Conservation (phyloP, 2,797 vertebrate genomes). For the Alosa sapidissima region DNA sequence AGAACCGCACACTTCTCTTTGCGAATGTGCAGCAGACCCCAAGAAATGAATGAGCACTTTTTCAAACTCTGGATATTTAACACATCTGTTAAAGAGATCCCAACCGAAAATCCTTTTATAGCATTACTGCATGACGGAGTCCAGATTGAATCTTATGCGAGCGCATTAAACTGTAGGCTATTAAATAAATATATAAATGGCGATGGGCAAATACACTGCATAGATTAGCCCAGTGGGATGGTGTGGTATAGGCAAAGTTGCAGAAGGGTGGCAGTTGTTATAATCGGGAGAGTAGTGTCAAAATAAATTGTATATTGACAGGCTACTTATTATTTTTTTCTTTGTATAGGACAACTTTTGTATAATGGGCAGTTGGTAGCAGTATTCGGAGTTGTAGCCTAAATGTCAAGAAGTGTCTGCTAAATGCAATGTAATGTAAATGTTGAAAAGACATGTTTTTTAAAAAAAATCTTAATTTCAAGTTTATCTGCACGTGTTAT, state of each 20-base stretch:
- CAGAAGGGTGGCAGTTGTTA: neutral
- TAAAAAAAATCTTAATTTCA: too few species aligned
- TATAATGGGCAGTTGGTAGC: too few species aligned
- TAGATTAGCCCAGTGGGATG: neutral
- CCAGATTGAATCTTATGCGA: slow-evolving; percentile 77
- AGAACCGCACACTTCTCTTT: slow-evolving; percentile 86
- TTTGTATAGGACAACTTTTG: too few species aligned
- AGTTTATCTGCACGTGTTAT: too few species aligned
- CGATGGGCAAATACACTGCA: slow-evolving; percentile 20
- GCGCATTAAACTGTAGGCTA: slow-evolving; percentile 30
- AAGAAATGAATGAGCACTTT: slow-evolving; percentile 79
- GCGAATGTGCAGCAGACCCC: slow-evolving; percentile 67
- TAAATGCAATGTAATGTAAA: too few species aligned
- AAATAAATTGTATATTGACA: too few species aligned
- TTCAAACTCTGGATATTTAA: slow-evolving; percentile 85
- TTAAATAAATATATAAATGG: slow-evolving; percentile 43
- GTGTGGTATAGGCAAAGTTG: neutral
- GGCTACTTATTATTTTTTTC: too few species aligned
- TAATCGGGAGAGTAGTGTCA: too few species aligned
- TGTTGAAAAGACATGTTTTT: too few species aligned
- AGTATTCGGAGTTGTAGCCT: too few species aligned
- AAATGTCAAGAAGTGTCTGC: too few species aligned
- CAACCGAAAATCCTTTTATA: slow-evolving; percentile 79
- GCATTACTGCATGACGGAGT: slow-evolving; percentile 77
- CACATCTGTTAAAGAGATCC: slow-evolving; percentile 92